Evolutionary conservation across 2,113 vertebrate species (phyloP).

Genomic region (Trogon melanurus): DNA sequence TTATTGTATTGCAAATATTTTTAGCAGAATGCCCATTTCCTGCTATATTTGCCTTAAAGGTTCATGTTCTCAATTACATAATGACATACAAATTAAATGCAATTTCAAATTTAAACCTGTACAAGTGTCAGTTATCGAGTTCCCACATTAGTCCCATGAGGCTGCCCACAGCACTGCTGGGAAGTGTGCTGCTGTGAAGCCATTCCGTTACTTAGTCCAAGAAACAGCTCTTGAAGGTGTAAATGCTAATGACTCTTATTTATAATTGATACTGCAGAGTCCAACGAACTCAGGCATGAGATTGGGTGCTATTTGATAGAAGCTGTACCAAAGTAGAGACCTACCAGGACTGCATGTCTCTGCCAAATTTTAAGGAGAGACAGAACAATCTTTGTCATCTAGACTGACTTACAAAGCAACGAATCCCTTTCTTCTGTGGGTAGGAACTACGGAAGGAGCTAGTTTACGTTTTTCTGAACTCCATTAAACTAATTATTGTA

Average conservation of each 20-base stretch:
- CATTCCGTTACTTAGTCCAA: constrained; percentile 59
- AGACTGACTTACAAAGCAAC: neutral
- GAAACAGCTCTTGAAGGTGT: constrained; percentile 65
- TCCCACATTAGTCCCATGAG: constrained; percentile 65
- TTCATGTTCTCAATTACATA: constrained; percentile 76
- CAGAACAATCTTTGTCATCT: neutral
- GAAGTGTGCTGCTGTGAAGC: constrained; percentile 45
- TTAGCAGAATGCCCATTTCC: constrained; percentile 71
- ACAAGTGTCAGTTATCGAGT: constrained; percentile 73
- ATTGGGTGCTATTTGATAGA: neutral
- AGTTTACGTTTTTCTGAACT: neutral
- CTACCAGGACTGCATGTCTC: neutral
- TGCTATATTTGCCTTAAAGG: constrained; percentile 74
- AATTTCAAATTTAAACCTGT: constrained; percentile 78
- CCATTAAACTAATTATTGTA: neutral
- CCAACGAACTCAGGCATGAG: neutral
- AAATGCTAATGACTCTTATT: constrained; percentile 57
- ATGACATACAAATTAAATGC: constrained; percentile 81
- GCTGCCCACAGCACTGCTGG: constrained; percentile 72
- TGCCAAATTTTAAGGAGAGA: neutral
- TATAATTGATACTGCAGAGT: neutral
- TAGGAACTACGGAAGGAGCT: neutral
- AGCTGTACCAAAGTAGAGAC: neutral
- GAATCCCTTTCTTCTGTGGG: neutral
- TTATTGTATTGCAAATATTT: constrained; percentile 75